Percentiles rank a stretch among this genome's conserved stretches.
Conservation (phyloP, 1,140 invertebrate genomes). For the Ganaspis sp. region DNA sequence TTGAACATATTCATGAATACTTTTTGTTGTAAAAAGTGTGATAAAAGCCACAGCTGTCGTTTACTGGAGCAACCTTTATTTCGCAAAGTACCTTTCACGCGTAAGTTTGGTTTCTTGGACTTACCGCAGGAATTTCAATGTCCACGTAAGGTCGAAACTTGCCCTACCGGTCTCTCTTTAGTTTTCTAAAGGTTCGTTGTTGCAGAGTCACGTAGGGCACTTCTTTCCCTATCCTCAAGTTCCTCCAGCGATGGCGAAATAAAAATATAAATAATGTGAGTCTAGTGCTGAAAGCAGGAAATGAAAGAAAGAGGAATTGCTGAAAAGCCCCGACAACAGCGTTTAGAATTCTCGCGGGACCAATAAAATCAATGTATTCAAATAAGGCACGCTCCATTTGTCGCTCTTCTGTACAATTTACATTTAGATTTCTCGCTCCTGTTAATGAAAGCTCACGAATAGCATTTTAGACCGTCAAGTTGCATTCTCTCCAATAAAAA, state of each 20-base stretch:
- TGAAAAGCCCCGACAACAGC: neutral
- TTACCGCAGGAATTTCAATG: conserved; percentile 11
- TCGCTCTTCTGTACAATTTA: conserved; percentile 11
- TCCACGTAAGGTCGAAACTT: conserved; percentile 12
- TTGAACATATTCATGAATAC: too few relatives aligned
- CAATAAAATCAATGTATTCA: conserved; percentile 25
- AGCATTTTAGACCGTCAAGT: neutral
- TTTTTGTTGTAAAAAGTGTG: neutral
- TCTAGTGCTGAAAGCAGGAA: neutral
- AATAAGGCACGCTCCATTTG: conserved; percentile 26
- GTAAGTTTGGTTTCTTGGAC: neutral
- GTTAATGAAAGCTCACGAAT: neutral
- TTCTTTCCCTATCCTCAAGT: neutral
- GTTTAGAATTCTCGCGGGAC: conserved; percentile 2
- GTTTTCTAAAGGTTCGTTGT: neutral
- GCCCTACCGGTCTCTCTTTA: neutral
- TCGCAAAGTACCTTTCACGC: neutral
- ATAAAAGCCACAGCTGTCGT: neutral
- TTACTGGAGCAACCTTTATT: too few relatives aligned
- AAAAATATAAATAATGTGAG: conserved; percentile 19
- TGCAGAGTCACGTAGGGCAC: neutral
- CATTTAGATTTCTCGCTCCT: conserved; percentile 2
- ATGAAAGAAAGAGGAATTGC: conserved; percentile 4
- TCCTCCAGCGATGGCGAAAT: neutral
- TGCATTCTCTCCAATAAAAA: neutral